A percentile compares a stretch with the other conserved stretches of the same genome.
Evolutionary conservation across 2,113 vertebrate genomes (phyloP).

Genomic region (Thunnus thynnus): DNA sequence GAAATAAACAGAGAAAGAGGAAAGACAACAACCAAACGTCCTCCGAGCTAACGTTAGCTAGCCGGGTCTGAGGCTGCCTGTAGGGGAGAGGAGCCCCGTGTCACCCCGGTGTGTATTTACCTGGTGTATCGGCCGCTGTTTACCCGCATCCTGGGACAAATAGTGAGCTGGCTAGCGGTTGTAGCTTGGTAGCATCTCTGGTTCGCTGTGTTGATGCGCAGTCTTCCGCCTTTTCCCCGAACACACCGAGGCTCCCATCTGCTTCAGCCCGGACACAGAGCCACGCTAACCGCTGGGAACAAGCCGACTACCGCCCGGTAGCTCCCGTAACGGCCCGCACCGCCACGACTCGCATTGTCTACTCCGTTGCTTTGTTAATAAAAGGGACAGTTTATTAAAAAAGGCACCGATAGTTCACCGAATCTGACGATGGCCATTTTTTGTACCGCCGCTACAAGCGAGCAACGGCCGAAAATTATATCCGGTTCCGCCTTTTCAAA

Average conservation of each 20-base stretch:
- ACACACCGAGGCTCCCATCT: conserved; percentile 67
- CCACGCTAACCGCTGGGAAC: conserved; percentile 4
- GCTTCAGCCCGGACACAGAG: conserved; percentile 45
- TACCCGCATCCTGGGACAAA: conserved; percentile 37
- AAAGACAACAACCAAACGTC: conserved; percentile 1
- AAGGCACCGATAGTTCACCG: conserved; percentile 52
- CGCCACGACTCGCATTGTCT: conserved; percentile 9
- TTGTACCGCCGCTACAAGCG: conserved; percentile 35
- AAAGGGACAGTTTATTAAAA: conserved; percentile 17
- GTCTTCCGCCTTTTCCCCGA: conserved; percentile 75
- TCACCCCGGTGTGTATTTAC: conserved; percentile 29
- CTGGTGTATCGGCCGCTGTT: conserved; percentile 13
- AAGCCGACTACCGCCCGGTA: conserved; percentile 12
- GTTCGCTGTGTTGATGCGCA: conserved; percentile 52
- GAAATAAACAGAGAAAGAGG: neutral
- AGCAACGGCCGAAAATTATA: neutral
- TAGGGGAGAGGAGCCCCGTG: neutral
- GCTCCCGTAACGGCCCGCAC: neutral
- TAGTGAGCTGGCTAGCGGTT: conserved; percentile 36
- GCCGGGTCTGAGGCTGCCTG: neutral
- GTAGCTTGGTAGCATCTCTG: conserved; percentile 53
- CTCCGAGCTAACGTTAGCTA: conserved; percentile 42
- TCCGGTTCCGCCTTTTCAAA: conserved; percentile 50
- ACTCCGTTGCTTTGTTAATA: neutral
- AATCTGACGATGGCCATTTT: conserved; percentile 64